These are phyloP conservation scores for Melieria picta DNA, from an alignment of 2,888 invertebrate species.

Conservation along the genomic window DNA sequence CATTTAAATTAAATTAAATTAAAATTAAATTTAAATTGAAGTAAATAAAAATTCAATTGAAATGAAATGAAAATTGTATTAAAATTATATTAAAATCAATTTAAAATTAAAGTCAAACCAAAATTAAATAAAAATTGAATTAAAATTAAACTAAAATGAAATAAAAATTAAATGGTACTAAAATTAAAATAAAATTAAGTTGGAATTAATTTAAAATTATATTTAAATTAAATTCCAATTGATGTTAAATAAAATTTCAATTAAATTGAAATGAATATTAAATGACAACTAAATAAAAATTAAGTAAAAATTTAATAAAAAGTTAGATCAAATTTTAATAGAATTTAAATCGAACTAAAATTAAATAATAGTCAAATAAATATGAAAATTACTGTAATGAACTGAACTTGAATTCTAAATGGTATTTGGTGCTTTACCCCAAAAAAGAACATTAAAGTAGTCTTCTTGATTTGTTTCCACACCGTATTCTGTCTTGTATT, in stretches of 20 bases:
- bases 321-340: neutral
- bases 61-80: neutral
- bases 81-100: too few relatives aligned
- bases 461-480: too few relatives aligned
- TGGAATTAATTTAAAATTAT: neutral
- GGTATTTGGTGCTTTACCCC: neutral
- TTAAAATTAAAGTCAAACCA: too few relatives aligned
- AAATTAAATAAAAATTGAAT: conserved; percentile 12
- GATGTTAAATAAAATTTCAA: neutral
- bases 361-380: neutral
- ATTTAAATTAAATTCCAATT: neutral
- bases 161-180: too few relatives aligned
- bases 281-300: neutral
- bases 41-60: conserved; percentile 11
- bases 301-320: neutral
- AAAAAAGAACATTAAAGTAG: too few relatives aligned
- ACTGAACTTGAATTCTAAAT: neutral
- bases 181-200: neutral
- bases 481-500: too few relatives aligned
- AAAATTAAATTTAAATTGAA: neutral
- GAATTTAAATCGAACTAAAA: neutral
- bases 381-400: neutral
- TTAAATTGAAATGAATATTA: too few relatives aligned
- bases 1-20: neutral
- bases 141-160: neutral